A percentile compares a stretch with the other conserved stretches of the same genome.
phyloP scores from a whole-genome alignment of 2,888 invertebrate species.

The Lasius platythorax region DNA sequence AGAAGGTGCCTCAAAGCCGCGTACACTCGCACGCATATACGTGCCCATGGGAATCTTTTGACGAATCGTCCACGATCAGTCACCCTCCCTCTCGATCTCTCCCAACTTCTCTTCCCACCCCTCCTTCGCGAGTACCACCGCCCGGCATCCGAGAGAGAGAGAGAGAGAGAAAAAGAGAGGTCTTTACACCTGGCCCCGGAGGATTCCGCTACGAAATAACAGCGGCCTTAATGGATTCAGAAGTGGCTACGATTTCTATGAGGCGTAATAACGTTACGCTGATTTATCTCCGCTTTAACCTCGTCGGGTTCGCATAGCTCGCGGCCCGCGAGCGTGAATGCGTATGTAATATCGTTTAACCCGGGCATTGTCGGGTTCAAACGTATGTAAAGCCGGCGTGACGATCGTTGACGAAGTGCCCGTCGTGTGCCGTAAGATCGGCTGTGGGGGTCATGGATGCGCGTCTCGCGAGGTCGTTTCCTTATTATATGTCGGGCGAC shows the following conservation, averaged over 20 bases:
- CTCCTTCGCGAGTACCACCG: slow-evolving; percentile 5
- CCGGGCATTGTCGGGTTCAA: slow-evolving; percentile 82
- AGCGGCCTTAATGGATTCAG: slow-evolving; percentile 78
- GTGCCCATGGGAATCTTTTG: slow-evolving; percentile 70
- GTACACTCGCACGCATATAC: slow-evolving; percentile 10
- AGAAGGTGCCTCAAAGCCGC: slow-evolving; percentile 25
- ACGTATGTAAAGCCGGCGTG: slow-evolving; percentile 82
- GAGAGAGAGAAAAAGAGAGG: neutral
- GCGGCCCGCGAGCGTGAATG: slow-evolving; percentile 64
- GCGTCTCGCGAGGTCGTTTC: slow-evolving; percentile 71
- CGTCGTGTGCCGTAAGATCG: slow-evolving; percentile 68
- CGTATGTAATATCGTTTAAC: slow-evolving; percentile 82
- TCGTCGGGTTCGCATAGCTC: slow-evolving; percentile 68
- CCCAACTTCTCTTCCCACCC: slow-evolving; percentile 41
- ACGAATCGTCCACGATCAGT: slow-evolving; percentile 75
- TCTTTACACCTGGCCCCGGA: slow-evolving; percentile 63
- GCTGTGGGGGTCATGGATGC: slow-evolving; percentile 67
- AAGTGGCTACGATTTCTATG: slow-evolving; percentile 81
- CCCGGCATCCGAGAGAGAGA: neutral
- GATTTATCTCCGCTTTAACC: slow-evolving; percentile 82
- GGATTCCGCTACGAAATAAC: slow-evolving; percentile 68
- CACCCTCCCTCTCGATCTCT: slow-evolving; percentile 65
- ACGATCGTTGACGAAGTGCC: slow-evolving; percentile 76
- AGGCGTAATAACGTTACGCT: slow-evolving; percentile 81
- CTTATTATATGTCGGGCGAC: slow-evolving; percentile 74